Base-by-base conservation (phyloP, 2,888 invertebrate genomes). In the Parnassius apollo region DNA sequence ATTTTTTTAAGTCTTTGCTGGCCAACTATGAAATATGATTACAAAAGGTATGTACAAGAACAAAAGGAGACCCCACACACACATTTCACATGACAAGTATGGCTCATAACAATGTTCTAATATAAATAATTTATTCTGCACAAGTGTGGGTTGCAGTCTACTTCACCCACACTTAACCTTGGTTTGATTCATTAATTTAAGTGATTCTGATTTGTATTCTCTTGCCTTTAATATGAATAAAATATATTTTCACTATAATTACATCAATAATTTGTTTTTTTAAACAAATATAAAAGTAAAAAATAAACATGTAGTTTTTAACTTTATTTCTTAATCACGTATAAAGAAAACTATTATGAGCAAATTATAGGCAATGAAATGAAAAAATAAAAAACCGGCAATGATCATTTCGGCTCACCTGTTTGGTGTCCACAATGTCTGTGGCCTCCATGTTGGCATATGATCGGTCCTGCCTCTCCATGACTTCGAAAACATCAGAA, bases 351-450 rank as follows among this genome's bases (percentile, higher is more conserved):
- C 4, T 35, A 35, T 7, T 7, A 35, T 35, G 4, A 35, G 35
- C 35, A 35, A 35, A 7, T 7, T 75, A 74, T 77, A 75, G 74
- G 70, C 71, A 67, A 72, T 76, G 75, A 80, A 76, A 77, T 76
- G 75, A 79, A 83, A 83, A 80, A 71, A 72, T 75, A 80, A 77
- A 82, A 78, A 83, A 86, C 90, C 90, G 90, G 91, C 87, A 86
- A 83, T 85, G 83, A 67, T 70, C 66, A 73, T 73, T 72, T 75
- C 71, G 74, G 72, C 90, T 92, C 93, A 94, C 94, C 94, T 94
- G 94, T 93, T 93, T 93, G 71, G 94, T 93, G 80, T 93, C 93
- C 88, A 93, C 92, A 78, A 91, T 91, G 83, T 94, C 94, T 74
- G 89, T 87, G 78, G 92, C 87, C 88, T 94, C 94, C 93, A 93